Conservation (phyloP, 2,113 vertebrate genomes). For the Macquaria ambigua region DNA sequence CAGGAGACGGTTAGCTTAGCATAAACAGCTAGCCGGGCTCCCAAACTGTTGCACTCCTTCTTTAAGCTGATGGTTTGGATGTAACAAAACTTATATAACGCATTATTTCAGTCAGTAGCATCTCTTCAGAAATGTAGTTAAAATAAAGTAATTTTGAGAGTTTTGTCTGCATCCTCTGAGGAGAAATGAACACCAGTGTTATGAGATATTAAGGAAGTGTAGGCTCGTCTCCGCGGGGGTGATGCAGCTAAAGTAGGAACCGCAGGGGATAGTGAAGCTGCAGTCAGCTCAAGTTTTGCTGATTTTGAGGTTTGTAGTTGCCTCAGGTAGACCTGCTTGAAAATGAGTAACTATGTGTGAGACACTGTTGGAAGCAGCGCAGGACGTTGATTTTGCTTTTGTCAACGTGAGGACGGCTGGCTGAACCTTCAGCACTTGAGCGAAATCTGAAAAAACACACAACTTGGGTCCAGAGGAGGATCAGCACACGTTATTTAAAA, state of each 20-base stretch:
- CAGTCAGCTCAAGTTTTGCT: conserved; percentile 32
- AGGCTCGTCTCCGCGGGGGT: not conserved
- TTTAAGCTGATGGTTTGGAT: not conserved
- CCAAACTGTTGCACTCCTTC: not conserved
- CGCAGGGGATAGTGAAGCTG: conserved; percentile 3
- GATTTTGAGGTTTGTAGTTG: conserved; percentile 12
- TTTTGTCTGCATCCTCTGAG: not conserved
- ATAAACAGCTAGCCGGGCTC: not conserved
- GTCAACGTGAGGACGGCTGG: not conserved
- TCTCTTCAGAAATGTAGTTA: not conserved
- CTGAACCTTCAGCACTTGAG: not conserved
- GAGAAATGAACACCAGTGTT: not conserved
- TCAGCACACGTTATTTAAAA: not conserved
- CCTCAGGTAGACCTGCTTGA: conserved; percentile 27
- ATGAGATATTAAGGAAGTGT: conserved; percentile 14
- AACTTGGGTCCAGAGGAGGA: not conserved
- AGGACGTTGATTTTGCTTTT: conserved; percentile 30
- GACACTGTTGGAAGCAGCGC: not conserved
- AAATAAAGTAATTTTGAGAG: conserved; percentile 7
- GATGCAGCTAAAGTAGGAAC: not conserved
- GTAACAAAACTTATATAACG: not conserved
- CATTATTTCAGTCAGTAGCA: not conserved
- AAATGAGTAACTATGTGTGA: conserved; percentile 38
- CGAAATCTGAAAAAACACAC: not conserved
- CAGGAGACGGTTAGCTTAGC: not conserved